phyloP scores from a whole-genome alignment of 2,797 vertebrate species.

The Danio kyathit region DNA sequence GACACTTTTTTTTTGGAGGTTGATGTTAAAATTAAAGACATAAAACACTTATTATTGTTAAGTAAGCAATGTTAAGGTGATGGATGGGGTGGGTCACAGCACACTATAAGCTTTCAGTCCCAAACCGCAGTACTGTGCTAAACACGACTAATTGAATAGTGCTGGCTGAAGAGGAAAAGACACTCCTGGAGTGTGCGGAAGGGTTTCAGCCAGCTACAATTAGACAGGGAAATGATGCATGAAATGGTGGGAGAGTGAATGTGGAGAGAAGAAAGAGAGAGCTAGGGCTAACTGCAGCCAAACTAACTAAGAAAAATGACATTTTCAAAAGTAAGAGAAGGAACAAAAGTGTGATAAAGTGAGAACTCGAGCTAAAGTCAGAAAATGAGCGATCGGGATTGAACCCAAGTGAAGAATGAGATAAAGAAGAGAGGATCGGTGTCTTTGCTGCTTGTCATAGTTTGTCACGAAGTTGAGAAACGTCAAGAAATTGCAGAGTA shows the following conservation, averaged over 20 bases:
- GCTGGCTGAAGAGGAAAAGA: constrained; percentile 67
- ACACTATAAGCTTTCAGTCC: background rate
- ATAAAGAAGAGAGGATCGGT: constrained; percentile 19
- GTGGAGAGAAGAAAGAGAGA: constrained; percentile 39
- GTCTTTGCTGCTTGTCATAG: constrained; percentile 46
- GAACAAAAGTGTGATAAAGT: constrained; percentile 64
- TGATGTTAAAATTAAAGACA: background rate
- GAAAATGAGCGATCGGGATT: constrained; percentile 14
- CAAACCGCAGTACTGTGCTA: constrained; percentile 55
- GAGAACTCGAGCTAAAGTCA: constrained; percentile 52
- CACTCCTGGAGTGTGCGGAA: constrained; percentile 66
- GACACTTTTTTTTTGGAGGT: background rate
- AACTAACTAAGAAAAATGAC: constrained; percentile 37
- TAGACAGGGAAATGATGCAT: constrained; percentile 83
- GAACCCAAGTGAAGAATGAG: constrained; percentile 28
- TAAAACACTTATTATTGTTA: background rate
- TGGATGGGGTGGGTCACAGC: background rate
- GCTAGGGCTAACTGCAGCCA: constrained; percentile 11
- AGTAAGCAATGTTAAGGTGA: background rate
- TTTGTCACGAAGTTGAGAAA: constrained; percentile 41
- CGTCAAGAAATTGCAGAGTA: constrained; percentile 53
- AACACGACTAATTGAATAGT: constrained; percentile 76
- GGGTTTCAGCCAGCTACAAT: constrained; percentile 79
- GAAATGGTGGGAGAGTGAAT: constrained; percentile 70
- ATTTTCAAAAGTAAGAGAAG: constrained; percentile 20